Evolutionary conservation across 23 tunicate species (phyloP).

Genomic region (Diplosoma virens): DNA sequence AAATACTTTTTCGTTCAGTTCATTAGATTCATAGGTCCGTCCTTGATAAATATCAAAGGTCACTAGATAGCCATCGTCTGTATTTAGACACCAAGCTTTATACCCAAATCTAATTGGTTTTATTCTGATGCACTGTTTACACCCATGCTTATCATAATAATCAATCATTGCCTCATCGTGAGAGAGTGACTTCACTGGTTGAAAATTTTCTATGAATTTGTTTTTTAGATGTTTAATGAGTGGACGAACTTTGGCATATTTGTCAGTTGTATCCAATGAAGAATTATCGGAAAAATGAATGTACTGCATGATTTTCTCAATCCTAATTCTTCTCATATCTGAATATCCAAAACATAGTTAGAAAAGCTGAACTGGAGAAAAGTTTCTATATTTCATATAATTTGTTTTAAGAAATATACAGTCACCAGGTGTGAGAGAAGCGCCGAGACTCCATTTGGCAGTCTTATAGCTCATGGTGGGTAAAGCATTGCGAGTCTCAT

Average conservation of each 20-base stretch:
- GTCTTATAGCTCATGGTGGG: too few relatives aligned
- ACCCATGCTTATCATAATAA: conserved; percentile 15
- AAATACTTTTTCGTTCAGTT: too few relatives aligned
- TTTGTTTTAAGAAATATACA: too few relatives aligned
- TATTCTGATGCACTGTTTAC: conserved; percentile 2
- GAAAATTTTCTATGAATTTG: background rate
- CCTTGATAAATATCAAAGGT: background rate
- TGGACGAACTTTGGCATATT: background rate
- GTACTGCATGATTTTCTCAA: conserved; percentile 10
- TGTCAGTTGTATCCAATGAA: background rate
- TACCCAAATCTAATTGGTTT: conserved; percentile 10
- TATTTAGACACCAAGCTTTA: conserved; percentile 8
- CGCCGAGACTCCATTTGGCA: too few relatives aligned
- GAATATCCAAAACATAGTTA: too few relatives aligned
- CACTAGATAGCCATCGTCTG: background rate
- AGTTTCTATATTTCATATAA: too few relatives aligned
- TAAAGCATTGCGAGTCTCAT: too few relatives aligned
- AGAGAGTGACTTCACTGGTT: background rate
- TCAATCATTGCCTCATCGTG: conserved; percentile 2
- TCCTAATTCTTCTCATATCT: background rate
- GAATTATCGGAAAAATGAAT: conserved; percentile 15
- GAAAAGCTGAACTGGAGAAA: too few relatives aligned
- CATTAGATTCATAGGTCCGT: too few relatives aligned
- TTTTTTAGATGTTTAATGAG: background rate
- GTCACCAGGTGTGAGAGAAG: too few relatives aligned